Percentiles rank a stretch among this genome's conserved stretches.
Evolutionary conservation across 2,888 invertebrate genomes (phyloP).

Genomic region (Scaptomyza reducta): DNA sequence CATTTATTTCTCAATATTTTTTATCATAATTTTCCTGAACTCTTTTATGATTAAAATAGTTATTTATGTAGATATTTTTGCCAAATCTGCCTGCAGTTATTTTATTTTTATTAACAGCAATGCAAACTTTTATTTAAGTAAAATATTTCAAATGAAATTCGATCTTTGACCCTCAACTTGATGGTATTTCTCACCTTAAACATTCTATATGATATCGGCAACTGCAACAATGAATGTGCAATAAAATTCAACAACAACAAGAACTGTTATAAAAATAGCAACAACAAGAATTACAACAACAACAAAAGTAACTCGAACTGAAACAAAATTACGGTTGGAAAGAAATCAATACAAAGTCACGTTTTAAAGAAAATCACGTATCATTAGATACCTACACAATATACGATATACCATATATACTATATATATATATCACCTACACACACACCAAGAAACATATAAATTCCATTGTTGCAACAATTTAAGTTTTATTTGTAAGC

Average conservation of each 20-base stretch:
- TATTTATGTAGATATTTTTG: no score
- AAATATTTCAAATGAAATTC: neutral
- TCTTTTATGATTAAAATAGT: no score
- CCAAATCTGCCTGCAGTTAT: no score
- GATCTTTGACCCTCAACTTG: slow-evolving; percentile 4
- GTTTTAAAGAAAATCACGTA: slow-evolving; percentile 84
- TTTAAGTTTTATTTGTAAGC: slow-evolving; percentile 67
- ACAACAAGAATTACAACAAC: slow-evolving; percentile 30
- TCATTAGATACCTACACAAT: slow-evolving; percentile 74
- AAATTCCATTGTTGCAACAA: slow-evolving; percentile 67
- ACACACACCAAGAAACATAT: slow-evolving; percentile 31
- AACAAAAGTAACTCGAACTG: slow-evolving; percentile 60
- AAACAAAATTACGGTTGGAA: slow-evolving; percentile 67
- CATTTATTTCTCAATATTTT: neutral
- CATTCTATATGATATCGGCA: slow-evolving; percentile 49
- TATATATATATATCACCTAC: slow-evolving; percentile 25
- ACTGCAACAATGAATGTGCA: slow-evolving; percentile 49
- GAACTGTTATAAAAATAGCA: slow-evolving; percentile 25
- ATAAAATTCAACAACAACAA: slow-evolving; percentile 43
- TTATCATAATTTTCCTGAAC: neutral
- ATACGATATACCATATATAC: slow-evolving; percentile 23
- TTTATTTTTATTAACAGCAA: no score
- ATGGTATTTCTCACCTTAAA: slow-evolving; percentile 33
- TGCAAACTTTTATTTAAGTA: no score
- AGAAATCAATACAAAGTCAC: slow-evolving; percentile 84